Percentiles rank a stretch among this genome's conserved stretches.
phyloP scores from a whole-genome alignment of 1,140 invertebrate genomes.

The Leptinotarsa texana region DNA sequence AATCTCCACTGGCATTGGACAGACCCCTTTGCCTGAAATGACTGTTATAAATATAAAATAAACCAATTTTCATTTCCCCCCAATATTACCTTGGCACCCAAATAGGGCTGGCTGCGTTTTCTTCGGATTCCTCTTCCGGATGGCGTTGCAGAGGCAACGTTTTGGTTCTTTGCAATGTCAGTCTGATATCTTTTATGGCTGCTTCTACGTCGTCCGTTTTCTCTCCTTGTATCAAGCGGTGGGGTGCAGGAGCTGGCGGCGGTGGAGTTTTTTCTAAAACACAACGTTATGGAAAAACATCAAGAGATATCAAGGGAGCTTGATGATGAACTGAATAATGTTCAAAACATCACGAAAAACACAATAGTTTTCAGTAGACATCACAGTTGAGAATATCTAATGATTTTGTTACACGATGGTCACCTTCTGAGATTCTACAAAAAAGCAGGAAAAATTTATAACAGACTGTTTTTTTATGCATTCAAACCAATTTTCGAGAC shows the following conservation, averaged over 20 bases:
- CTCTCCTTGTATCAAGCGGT: constrained; percentile 57
- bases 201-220: constrained; percentile 66
- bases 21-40: constrained; percentile 55
- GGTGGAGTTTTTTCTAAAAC: constrained; percentile 62
- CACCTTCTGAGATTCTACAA: no score
- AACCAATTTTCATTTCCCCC: constrained; percentile 17
- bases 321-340: no score
- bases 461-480: no score
- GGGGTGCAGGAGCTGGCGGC: constrained; percentile 68
- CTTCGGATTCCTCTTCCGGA: constrained; percentile 51
- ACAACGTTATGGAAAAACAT: neutral
- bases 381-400: no score
- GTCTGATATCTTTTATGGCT: constrained; percentile 79
- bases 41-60: constrained; percentile 36
- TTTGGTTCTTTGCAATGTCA: constrained; percentile 78
- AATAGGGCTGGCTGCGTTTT: constrained; percentile 60
- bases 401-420: no score
- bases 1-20: constrained; percentile 54
- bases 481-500: no score
- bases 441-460: no score
- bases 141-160: constrained; percentile 63
- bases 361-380: no score
- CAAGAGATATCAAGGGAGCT: no score
- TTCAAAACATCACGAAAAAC: no score
- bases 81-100: constrained; percentile 67